Evolutionary conservation across 1,140 invertebrate genomes (phyloP).

Genomic region (Ectropis grisescens): DNA sequence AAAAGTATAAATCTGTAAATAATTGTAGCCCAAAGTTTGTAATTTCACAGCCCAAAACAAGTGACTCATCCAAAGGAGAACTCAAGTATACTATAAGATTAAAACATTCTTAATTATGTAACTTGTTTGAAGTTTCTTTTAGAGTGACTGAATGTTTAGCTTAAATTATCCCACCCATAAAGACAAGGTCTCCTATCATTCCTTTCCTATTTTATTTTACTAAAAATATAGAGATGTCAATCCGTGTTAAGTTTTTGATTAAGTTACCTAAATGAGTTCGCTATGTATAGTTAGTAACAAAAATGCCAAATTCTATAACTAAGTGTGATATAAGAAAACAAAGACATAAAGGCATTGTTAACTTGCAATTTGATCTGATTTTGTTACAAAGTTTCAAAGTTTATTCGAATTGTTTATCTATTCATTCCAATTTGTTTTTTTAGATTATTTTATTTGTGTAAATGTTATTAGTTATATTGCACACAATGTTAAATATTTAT

Average conservation of each 20-base stretch:
- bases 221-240: constrained; percentile 4
- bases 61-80: constrained; percentile 29
- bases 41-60: constrained; percentile 40
- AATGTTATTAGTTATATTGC: no score
- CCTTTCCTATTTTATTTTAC: constrained; percentile 25
- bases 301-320: constrained; percentile 44
- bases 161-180: constrained; percentile 38
- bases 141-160: no score
- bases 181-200: constrained; percentile 37
- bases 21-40: constrained; percentile 42
- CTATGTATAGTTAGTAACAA: constrained; percentile 29
- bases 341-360: constrained; percentile 26
- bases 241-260: constrained; percentile 29
- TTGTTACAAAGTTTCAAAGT: constrained; percentile 50
- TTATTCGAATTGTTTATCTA: constrained; percentile 37
- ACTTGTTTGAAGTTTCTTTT: constrained; percentile 16
- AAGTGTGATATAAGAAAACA: constrained; percentile 40
- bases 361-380: constrained; percentile 51
- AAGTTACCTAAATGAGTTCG: constrained; percentile 45
- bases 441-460: constrained; percentile 7
- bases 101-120: constrained; percentile 34
- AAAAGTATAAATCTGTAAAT: constrained; percentile 50
- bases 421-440: constrained; percentile 37
- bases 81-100: constrained; percentile 56
- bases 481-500: no score